Evolutionary conservation across 2,113 vertebrate genomes (phyloP).

Genomic region (Heptranchias perlo): DNA sequence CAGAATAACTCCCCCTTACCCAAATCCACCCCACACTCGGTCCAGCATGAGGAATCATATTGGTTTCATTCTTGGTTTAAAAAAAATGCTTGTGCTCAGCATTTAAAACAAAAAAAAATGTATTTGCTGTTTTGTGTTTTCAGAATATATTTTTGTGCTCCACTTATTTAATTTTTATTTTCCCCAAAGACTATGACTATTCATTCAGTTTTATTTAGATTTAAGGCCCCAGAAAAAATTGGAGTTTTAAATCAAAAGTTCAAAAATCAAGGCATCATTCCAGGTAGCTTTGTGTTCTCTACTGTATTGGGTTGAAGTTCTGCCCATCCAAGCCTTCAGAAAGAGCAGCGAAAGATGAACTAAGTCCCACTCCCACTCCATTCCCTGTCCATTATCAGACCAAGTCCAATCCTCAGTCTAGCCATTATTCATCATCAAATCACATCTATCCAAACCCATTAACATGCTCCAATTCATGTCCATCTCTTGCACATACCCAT

Average conservation of each 20-base stretch:
- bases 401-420: neutral
- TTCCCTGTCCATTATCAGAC: neutral
- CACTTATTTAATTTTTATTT: neutral
- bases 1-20: neutral
- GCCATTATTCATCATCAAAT: neutral
- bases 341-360: neutral
- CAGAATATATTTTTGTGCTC: neutral
- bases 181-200: neutral
- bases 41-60: conserved; percentile 3
- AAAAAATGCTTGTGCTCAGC: neutral
- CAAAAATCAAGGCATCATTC: neutral
- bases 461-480: neutral
- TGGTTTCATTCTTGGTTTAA: neutral
- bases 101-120: conserved; percentile 14
- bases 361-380: neutral
- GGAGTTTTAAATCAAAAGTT: neutral
- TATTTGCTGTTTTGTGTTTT: neutral
- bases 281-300: neutral
- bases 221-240: neutral
- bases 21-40: neutral
- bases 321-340: neutral
- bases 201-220: neutral
- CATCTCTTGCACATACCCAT: neutral
- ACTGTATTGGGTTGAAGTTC: neutral
- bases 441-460: neutral